Conservation (phyloP, 2,113 vertebrate species). For the Parus major region DNA sequence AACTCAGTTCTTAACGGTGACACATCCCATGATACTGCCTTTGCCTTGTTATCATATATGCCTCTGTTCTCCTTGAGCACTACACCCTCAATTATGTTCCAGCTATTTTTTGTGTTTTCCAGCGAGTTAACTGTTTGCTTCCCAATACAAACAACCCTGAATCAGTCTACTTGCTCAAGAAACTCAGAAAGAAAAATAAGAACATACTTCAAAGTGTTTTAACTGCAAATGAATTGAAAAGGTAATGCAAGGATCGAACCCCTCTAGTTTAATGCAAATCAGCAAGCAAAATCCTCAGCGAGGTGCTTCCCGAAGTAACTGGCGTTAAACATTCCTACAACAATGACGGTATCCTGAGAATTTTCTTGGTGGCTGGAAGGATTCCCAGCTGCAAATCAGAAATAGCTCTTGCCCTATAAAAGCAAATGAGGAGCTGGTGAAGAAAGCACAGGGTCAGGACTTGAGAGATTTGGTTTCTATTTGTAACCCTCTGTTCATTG, state of each 20-base stretch:
- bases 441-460: not conserved
- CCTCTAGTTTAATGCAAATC: not conserved
- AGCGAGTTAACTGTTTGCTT: not conserved
- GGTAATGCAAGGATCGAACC: not conserved
- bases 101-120: not conserved
- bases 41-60: not conserved
- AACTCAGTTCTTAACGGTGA: not conserved
- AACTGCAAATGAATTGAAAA: not conserved
- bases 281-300: not conserved
- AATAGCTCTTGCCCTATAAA: slow-evolving; percentile 59
- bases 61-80: not conserved
- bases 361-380: not conserved
- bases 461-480: slow-evolving; percentile 16
- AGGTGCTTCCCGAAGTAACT: not conserved
- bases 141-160: not conserved
- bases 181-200: not conserved
- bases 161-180: not conserved
- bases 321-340: not conserved
- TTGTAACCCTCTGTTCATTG: not conserved
- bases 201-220: not conserved
- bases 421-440: slow-evolving; percentile 29
- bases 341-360: not conserved
- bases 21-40: not conserved
- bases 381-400: slow-evolving; percentile 35
- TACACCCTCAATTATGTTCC: not conserved